Base-by-base conservation (phyloP, 2,888 invertebrate genomes). In the Aspidapion aeneum region DNA sequence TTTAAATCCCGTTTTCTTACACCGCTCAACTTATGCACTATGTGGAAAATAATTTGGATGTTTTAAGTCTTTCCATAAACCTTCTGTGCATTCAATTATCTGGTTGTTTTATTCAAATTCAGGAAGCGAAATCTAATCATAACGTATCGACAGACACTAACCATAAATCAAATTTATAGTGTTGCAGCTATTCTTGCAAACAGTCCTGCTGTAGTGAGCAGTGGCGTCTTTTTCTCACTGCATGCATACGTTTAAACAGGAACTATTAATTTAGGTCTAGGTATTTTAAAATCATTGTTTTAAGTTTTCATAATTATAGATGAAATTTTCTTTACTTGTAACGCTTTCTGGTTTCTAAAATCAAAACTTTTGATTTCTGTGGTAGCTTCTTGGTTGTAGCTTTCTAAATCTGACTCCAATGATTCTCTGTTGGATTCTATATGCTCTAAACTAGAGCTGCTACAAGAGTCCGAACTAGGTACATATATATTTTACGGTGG, bases 171-270 rank as follows among this genome's bases (percentile, higher is more conserved):
- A n/a, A n/a, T n/a, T n/a, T n/a, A n/a, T n/a, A n/a, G n/a, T n/a
- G n/a, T n/a, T n/a, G n/a, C n/a, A n/a, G n/a, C n/a, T n/a, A n/a
- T n/a, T n/a, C n/a, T n/a, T n/a, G n/a, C n/a, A n/a, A n/a, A n/a
- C n/a, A n/a, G n/a, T n/a, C n/a, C n/a, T n/a, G n/a, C n/a, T n/a
- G n/a, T n/a, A n/a, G n/a, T n/a, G n/a, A n/a, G n/a, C n/a, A n/a
- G n/a, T n/a, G n/a, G n/a, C n/a, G n/a, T n/a, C 93, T 83, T 74
- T 90, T 89, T 69, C 92, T 84, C 66, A 88, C 85, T 62, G 92
- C 93, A 75, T n/a, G n/a, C n/a, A n/a, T 93, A 93, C 21, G 93
- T 93, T 81, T 94, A 93, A 66, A 93, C 91, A 61, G 94, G 93
- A 69, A 93, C 93, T 75, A 94, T 92, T 71, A 94, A 84, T 74